These are phyloP conservation scores for Lochmaea crataegi DNA, from an alignment of 2,888 invertebrate species.

Conservation along the genomic window DNA sequence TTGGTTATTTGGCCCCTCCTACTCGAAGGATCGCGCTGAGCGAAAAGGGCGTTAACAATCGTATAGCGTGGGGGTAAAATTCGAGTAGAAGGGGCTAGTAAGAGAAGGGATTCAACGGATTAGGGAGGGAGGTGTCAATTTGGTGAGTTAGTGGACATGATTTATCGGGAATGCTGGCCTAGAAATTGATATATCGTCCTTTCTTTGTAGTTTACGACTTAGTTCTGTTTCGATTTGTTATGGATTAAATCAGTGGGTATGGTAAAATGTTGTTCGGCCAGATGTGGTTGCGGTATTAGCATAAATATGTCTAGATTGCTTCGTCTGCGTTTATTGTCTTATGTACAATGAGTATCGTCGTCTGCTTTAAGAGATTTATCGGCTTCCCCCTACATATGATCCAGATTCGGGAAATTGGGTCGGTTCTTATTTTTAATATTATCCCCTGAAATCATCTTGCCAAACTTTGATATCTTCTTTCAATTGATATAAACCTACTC, in stretches of 20 bases:
- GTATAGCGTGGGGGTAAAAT: conserved; percentile 22
- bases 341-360: conserved; percentile 28
- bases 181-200: conserved; percentile 54
- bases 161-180: conserved; percentile 53
- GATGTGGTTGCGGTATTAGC: conserved; percentile 47
- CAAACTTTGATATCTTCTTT: not conserved
- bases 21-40: conserved; percentile 36
- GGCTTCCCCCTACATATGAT: not conserved
- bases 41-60: conserved; percentile 24
- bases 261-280: conserved; percentile 45
- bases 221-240: conserved; percentile 53
- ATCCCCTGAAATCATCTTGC: not conserved
- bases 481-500: too few species aligned
- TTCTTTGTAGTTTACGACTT: conserved; percentile 52
- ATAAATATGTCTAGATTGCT: conserved; percentile 49
- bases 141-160: conserved; percentile 52
- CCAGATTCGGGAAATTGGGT: not conserved
- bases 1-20: conserved; percentile 61
- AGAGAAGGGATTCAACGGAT: conserved; percentile 9
- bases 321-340: conserved; percentile 41
- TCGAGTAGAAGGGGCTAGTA: conserved; percentile 4
- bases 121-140: conserved; percentile 53
- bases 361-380: conserved; percentile 15
- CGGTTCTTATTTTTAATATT: not conserved
- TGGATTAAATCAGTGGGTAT: conserved; percentile 51